Evolutionary conservation across 2,888 invertebrate species (phyloP), one percentile per base, ranked within the genome.

Genomic region (Coleophora flavipennella): DNA sequence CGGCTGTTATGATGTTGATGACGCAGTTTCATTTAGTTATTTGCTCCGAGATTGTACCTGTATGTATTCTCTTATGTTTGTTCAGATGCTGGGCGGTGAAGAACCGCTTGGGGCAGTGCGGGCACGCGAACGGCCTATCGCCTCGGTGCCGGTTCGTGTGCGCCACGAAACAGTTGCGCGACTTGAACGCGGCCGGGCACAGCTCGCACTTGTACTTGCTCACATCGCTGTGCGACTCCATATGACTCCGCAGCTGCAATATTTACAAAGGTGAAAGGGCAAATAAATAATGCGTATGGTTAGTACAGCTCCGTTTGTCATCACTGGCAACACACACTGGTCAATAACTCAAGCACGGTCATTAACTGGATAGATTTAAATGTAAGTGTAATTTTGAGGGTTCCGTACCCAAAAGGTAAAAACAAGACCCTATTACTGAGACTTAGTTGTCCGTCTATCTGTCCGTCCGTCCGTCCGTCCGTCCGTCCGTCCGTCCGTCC

Each of bases 41-140:
- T 6, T 20, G 20, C 20, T 3, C 13, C 9, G 9, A 31, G n/a
- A n/a, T n/a, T 26, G n/a, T 49, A 77, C 86, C 86, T 31, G 86
- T 86, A 44, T 86, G 86, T 20, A 55, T 66, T 1, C 80, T 51
- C 6, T 76, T 62, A 53, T 87, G 86, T 44, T 79, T 72, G 36
- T 68, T 64, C 8, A 85, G 62, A 31, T 77, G 77, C 20, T 67
- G 49, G 0, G 40, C 39, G 1, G 69, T 61, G 46, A 67, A 80
- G 49, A 85, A 87, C 31, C 60, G 67, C 27, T 66, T 69, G 2
- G 57, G 55, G 48, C 87, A 87, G 48, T 53, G 68, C 44, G 78
- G 71, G 53, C 87, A 87, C 31, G 60, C 57, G 36, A 69, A 52
- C 0, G 69, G 66, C 2, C 72, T 65, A 28, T 57, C 64, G 10